Conservation (phyloP, 2,113 vertebrate genomes). For the Trematocara macrostoma region DNA sequence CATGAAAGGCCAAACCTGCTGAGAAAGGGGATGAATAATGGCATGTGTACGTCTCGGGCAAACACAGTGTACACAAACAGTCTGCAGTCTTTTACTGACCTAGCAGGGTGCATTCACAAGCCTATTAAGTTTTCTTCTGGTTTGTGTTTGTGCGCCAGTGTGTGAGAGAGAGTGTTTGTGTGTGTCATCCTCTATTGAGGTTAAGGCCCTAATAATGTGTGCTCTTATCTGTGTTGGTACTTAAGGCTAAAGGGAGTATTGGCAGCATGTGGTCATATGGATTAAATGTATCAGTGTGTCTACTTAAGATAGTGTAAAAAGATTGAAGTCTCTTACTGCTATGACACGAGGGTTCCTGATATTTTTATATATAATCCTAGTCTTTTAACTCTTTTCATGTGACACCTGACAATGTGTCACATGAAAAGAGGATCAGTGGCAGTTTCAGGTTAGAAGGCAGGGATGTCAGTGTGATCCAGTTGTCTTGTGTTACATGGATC, state of each 20-base stretch:
- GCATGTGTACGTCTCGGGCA: background rate
- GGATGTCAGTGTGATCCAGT: background rate
- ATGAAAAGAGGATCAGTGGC: background rate
- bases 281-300: slow-evolving; percentile 44
- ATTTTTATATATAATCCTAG: background rate
- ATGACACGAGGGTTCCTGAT: background rate
- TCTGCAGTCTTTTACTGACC: background rate
- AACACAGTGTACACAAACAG: background rate
- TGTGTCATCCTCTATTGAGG: background rate
- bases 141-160: background rate
- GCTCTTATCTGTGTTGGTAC: slow-evolving; percentile 43
- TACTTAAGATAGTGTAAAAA: slow-evolving; percentile 34
- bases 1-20: background rate
- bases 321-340: slow-evolving; percentile 26
- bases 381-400: background rate
- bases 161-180: background rate
- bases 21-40: background rate
- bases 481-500: background rate
- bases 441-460: background rate
- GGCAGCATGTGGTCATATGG: slow-evolving; percentile 26
- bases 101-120: slow-evolving; percentile 1
- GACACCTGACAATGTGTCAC: background rate
- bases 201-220: slow-evolving; percentile 14
- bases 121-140: background rate
- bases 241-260: slow-evolving; percentile 10